Evolutionary conservation across 2,888 invertebrate species (phyloP).

Genomic region (Folsomia manolachei): DNA sequence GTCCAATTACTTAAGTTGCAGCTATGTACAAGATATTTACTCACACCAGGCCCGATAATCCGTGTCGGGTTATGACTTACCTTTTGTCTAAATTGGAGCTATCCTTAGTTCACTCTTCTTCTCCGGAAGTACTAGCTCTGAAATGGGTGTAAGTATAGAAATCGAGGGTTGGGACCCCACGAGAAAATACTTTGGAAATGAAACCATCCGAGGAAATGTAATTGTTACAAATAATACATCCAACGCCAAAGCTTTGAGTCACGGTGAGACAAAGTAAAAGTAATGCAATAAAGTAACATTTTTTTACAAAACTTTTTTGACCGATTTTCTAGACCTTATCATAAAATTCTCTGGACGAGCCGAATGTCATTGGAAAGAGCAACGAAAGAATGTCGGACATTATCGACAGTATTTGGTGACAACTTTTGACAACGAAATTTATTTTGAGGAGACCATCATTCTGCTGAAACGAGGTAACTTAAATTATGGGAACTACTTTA

Average conservation of each 20-base stretch:
- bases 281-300: neutral
- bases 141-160: neutral
- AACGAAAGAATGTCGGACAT: constrained; percentile 19
- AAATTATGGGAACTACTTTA: neutral
- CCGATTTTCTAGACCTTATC: constrained; percentile 24
- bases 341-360: constrained; percentile 36
- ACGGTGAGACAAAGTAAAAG: constrained; percentile 24
- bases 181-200: constrained; percentile 24
- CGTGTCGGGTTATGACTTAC: no score
- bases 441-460: constrained; percentile 28
- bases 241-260: constrained; percentile 21
- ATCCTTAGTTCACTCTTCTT: no score
- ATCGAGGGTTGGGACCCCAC: neutral
- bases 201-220: constrained; percentile 28
- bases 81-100: no score
- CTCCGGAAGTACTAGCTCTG: neutral
- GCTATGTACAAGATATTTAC: no score
- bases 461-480: constrained; percentile 25
- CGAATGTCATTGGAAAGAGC: constrained; percentile 38
- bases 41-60: no score
- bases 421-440: constrained; percentile 32
- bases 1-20: no score
- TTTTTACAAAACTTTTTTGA: neutral
- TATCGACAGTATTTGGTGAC: constrained; percentile 34
- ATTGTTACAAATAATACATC: constrained; percentile 29